Evolutionary conservation across 2,888 invertebrate species (phyloP).

Genomic region (Pogonocherus hispidulus): DNA sequence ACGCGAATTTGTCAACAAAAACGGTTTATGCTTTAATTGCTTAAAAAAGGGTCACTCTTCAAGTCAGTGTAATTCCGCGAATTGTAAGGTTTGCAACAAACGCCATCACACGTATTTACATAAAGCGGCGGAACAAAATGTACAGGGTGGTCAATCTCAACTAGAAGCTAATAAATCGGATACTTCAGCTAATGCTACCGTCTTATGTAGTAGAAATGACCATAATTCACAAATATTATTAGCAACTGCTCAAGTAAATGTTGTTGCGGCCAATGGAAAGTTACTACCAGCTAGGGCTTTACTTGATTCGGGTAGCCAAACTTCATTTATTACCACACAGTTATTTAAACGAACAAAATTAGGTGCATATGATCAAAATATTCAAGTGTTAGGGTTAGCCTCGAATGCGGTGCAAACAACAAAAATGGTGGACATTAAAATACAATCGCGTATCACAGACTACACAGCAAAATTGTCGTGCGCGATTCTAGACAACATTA

Average conservation of each 20-base stretch:
- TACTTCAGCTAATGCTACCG: not conserved
- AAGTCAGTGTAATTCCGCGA: conserved; percentile 14
- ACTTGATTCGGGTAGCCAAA: too few relatives aligned
- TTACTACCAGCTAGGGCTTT: not conserved
- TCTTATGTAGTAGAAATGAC: not conserved
- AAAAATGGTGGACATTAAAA: not conserved
- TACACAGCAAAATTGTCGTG: not conserved
- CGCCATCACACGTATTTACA: conserved; percentile 65
- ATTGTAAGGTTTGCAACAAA: conserved; percentile 70
- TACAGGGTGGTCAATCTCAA: too few relatives aligned
- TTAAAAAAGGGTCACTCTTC: not conserved
- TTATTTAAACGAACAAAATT: not conserved
- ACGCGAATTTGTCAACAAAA: conserved; percentile 9
- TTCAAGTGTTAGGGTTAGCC: conserved; percentile 1
- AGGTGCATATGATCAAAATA: not conserved
- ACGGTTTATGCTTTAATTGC: conserved; percentile 9
- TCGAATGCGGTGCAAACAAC: not conserved
- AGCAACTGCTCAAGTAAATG: conserved; percentile 1
- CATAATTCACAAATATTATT: not conserved
- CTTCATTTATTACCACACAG: not conserved
- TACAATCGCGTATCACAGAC: not conserved
- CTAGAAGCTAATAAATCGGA: not conserved
- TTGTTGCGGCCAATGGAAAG: not conserved
- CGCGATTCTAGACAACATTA: conserved; percentile 1
- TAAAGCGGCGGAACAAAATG: too few relatives aligned